Percentiles rank a stretch among this genome's conserved stretches.
Conservation (phyloP, 2,797 vertebrate genomes). For the Pteropus rufus region DNA sequence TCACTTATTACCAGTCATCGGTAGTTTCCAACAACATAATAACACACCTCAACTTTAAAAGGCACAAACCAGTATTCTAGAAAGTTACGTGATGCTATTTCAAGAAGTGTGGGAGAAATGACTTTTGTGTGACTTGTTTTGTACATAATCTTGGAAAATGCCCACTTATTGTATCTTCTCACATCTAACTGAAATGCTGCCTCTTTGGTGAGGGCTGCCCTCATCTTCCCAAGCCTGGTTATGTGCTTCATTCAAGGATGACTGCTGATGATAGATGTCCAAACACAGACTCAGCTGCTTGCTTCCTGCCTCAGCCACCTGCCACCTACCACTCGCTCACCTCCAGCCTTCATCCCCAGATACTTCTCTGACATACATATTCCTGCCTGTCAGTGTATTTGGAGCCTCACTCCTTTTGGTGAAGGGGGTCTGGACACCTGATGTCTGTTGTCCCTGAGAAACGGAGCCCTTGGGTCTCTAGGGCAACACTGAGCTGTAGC, state of each 20-base stretch:
- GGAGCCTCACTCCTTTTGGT: neutral
- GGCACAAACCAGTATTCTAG: slow-evolving; percentile 29
- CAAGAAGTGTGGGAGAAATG: slow-evolving; percentile 61
- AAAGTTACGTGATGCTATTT: slow-evolving; percentile 59
- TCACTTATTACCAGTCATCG: neutral
- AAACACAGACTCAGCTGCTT: neutral
- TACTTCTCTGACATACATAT: rapidly evolving
- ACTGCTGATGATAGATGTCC: neutral
- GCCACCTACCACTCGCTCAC: neutral
- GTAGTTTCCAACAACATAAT: neutral
- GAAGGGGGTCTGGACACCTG: neutral
- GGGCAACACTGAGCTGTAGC: rapidly evolving
- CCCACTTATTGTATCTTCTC: slow-evolving; percentile 50
- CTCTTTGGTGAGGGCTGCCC: slow-evolving; percentile 36
- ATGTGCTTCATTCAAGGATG: neutral
- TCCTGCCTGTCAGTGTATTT: neutral
- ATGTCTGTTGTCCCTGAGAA: neutral
- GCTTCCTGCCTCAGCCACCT: neutral
- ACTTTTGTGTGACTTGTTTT: slow-evolving; percentile 69
- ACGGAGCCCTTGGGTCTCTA: neutral
- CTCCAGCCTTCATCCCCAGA: neutral
- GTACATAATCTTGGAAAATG: slow-evolving; percentile 54
- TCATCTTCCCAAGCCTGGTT: neutral
- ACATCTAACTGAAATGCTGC: slow-evolving; percentile 52
- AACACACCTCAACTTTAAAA: slow-evolving; percentile 43